Base-by-base conservation (phyloP, 1,140 invertebrate species). In the Drosophila kikkawai region DNA sequence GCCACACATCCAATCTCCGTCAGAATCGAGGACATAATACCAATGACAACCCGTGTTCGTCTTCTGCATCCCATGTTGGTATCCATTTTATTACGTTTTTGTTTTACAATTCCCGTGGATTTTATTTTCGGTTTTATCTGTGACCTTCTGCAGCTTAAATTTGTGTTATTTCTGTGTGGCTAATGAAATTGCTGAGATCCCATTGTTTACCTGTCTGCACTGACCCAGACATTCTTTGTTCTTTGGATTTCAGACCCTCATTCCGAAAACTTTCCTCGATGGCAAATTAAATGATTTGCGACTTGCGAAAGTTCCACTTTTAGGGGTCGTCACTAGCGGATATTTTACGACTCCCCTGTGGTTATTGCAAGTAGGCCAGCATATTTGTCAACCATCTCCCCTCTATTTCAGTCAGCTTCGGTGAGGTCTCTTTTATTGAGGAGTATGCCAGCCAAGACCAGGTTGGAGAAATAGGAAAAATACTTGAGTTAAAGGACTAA, bases 251-350 rank as follows among this genome's bases (percentile, higher is more conserved):
- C 15, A 4, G 41, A 3, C 15, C 13, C 45, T 22, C 22, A 7
- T 39, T 5, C 34, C 36, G 9, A 11, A 44, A 73, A 37, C 15
- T 50, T 73, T 60, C 37, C 32, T 50, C 34, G 44, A 70, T 64
- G 53, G 41, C 34, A 79, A 79, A 86, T 82, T 69, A 75, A 86
- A 86, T 88, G 80, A 86, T 87, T 87, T 82, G 75, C 60, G 66
- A 69, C 66, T 69, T 53, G 11, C 32, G 53, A 37, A 63, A 80
- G 53, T 87, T 76, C 17, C 36, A 29, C 34, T 61, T 34, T 61
- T 44, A 32, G 63, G 51, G 64, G 74, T 67, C 55, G 32, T 37
- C 57, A 63, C 44, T 61, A 68, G 42, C 59, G 50, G 67, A 64
- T 79, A 44, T 55, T 75, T 87, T 76, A 83, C 48, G 76, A 69